These are phyloP conservation scores for Eulemur rufifrons DNA, from an alignment of 2,113 vertebrate genomes.

Conservation along the genomic window DNA sequence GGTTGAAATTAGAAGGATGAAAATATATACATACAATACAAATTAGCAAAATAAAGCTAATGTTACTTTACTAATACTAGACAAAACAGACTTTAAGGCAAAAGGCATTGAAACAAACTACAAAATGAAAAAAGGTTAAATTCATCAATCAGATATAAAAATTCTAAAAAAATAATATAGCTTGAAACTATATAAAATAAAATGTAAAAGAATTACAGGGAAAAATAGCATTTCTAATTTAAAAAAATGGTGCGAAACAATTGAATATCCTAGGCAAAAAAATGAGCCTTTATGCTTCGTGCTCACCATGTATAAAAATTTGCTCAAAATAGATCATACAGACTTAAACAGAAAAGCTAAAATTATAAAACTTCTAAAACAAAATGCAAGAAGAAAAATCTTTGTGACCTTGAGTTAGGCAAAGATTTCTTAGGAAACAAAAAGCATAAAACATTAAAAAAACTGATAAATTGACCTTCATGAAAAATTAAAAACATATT, in stretches of 20 bases:
- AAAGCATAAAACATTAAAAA: not conserved
- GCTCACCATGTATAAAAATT: not conserved
- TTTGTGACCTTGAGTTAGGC: not conserved
- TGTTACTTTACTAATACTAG: not conserved
- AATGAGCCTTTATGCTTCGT: not conserved
- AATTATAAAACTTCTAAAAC: not conserved
- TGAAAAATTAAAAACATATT: not conserved
- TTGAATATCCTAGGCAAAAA: not conserved
- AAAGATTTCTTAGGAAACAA: not conserved
- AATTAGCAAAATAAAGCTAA: not conserved
- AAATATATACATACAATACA: not conserved
- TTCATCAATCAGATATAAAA: not conserved
- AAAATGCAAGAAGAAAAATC: not conserved
- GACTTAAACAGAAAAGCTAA: too few relatives aligned
- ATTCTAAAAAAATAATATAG: not conserved
- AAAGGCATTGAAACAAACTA: not conserved
- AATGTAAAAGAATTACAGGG: not conserved
- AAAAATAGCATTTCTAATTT: not conserved
- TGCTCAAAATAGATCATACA: too few relatives aligned
- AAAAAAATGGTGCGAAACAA: not conserved
- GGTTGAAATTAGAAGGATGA: not conserved
- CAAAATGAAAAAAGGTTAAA: not conserved
- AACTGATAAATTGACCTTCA: not conserved
- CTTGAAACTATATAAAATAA: not conserved
- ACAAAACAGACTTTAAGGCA: not conserved